A percentile compares a stretch with the other conserved stretches of the same genome.
phyloP scores from a whole-genome alignment of 2,888 invertebrate species.

The Athetis lepigone region DNA sequence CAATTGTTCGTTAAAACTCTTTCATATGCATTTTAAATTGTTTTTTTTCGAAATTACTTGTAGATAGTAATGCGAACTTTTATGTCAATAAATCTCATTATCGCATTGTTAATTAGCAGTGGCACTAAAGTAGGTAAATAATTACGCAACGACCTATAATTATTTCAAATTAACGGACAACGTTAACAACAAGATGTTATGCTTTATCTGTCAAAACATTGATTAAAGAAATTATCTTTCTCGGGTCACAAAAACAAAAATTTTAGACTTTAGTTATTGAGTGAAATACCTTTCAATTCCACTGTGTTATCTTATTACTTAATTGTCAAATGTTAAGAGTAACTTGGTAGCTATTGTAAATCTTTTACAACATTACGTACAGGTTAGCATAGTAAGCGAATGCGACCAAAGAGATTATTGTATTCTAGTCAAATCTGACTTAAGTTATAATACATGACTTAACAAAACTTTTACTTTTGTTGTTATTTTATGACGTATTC shows the following conservation, averaged over 20 bases:
- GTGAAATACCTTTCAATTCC: neutral
- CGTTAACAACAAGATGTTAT: conserved; percentile 1
- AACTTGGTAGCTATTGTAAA: no score
- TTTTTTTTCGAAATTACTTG: neutral
- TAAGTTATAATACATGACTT: conserved; percentile 42
- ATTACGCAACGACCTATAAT: neutral
- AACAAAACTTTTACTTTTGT: conserved; percentile 18
- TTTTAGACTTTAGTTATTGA: neutral
- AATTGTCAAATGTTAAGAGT: neutral
- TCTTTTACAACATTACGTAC: neutral
- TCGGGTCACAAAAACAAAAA: conserved; percentile 4
- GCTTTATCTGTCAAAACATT: conserved; percentile 13
- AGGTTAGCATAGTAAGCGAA: neutral
- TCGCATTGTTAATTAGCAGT: conserved; percentile 16
- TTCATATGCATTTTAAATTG: conserved; percentile 4
- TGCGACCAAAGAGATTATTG: conserved; percentile 62
- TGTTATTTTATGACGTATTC: conserved; percentile 13
- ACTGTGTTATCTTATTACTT: neutral
- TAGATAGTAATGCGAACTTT: neutral
- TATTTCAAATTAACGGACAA: conserved; percentile 7
- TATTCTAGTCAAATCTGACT: conserved; percentile 57
- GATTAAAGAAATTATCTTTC: neutral
- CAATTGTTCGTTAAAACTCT: conserved; percentile 33
- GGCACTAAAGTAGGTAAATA: conserved; percentile 16
- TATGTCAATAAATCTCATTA: conserved; percentile 11